Percentiles rank a stretch among this genome's conserved stretches.
These are phyloP conservation scores for Otolemur garnettii DNA, from an alignment of 2,113 vertebrate species.

Conservation along the genomic window DNA sequence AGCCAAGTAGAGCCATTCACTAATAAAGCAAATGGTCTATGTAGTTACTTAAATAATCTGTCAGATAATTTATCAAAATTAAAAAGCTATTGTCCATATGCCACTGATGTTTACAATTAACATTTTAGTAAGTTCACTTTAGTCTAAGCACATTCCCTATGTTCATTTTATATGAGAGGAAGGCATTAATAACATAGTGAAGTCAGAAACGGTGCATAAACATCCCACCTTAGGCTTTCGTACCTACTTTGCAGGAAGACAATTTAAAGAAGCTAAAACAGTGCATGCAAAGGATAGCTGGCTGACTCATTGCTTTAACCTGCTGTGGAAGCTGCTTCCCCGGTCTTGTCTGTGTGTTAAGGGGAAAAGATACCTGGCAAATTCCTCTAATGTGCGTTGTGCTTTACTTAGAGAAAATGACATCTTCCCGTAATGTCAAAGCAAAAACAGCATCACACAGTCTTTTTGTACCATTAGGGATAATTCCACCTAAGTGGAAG, in stretches of 20 bases:
- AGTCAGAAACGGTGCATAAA: not conserved
- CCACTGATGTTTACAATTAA: not conserved
- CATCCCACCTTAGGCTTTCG: not conserved
- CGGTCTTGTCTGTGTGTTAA: slow-evolving; percentile 46
- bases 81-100: not conserved
- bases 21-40: not conserved
- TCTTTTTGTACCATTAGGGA: slow-evolving; percentile 75
- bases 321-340: slow-evolving; percentile 21
- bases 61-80: not conserved
- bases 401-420: slow-evolving; percentile 59
- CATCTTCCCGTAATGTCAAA: slow-evolving; percentile 76
- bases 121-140: slow-evolving; percentile 31
- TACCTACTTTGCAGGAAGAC: slow-evolving; percentile 19
- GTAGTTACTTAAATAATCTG: not conserved
- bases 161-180: not conserved
- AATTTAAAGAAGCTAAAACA: slow-evolving; percentile 17
- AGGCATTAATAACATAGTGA: not conserved
- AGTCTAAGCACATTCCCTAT: not conserved
- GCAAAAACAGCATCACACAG: slow-evolving; percentile 57
- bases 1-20: not conserved
- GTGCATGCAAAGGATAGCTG: not conserved
- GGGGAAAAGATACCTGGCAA: slow-evolving; percentile 39
- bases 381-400: slow-evolving; percentile 15
- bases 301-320: slow-evolving; percentile 38
- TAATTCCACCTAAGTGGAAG: slow-evolving; percentile 80